phyloP scores from a whole-genome alignment of 2,888 invertebrate species.

The Melitaea athalia region DNA sequence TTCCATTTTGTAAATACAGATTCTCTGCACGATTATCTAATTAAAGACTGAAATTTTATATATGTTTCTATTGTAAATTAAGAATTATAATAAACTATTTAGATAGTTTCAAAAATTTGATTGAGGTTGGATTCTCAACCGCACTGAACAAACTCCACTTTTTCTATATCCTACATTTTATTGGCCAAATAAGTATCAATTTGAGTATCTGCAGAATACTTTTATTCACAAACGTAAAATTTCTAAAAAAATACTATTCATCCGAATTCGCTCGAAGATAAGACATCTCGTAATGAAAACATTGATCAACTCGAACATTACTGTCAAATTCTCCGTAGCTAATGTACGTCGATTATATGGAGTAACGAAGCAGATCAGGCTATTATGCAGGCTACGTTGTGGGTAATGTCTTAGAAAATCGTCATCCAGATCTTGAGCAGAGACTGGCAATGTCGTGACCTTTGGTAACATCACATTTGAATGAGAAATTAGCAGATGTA shows the following conservation, averaged over 20 bases:
- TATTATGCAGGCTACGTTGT: slow-evolving; percentile 13
- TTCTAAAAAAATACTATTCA: background rate
- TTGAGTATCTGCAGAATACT: too few relatives aligned
- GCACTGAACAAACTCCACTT: too few relatives aligned
- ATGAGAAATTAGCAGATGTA: background rate
- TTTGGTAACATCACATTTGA: background rate
- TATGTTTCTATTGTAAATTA: too few relatives aligned
- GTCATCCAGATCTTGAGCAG: slow-evolving; percentile 20
- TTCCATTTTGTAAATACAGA: too few relatives aligned
- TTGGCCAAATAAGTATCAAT: too few relatives aligned
- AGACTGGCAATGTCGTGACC: background rate
- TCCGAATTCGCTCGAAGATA: background rate
- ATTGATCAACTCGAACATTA: slow-evolving; percentile 8
- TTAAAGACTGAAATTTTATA: too few relatives aligned
- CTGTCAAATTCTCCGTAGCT: slow-evolving; percentile 19
- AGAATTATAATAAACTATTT: too few relatives aligned
- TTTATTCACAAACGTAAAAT: background rate
- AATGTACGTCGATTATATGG: slow-evolving; percentile 15
- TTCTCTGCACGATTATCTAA: too few relatives aligned
- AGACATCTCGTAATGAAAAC: slow-evolving; percentile 1
- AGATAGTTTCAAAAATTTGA: too few relatives aligned
- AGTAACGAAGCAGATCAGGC: slow-evolving; percentile 10
- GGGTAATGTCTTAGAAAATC: slow-evolving; percentile 33
- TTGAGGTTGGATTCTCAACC: too few relatives aligned
- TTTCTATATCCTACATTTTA: too few relatives aligned